These are phyloP conservation scores for Diabrotica virgifera DNA, from an alignment of 1,140 invertebrate genomes.

Conservation along the genomic window DNA sequence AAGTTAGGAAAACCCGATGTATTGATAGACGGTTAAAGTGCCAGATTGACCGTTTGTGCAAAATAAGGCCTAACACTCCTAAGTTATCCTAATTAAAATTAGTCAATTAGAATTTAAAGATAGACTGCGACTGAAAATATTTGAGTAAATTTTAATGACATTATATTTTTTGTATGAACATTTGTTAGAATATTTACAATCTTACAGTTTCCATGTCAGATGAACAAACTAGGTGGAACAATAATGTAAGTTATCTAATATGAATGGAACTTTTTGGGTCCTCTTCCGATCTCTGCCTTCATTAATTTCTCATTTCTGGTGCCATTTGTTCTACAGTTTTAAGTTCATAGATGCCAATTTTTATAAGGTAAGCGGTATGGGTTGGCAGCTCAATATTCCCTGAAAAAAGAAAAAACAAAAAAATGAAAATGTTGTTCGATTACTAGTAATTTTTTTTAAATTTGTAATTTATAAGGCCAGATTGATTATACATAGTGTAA, in stretches of 20 bases:
- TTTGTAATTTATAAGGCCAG: constrained; percentile 34
- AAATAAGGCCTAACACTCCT: too few species aligned
- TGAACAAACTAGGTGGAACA: background rate
- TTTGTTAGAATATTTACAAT: too few species aligned
- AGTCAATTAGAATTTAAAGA: too few species aligned
- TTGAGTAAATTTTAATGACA: too few species aligned
- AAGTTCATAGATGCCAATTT: constrained; percentile 25
- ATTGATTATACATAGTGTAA: constrained; percentile 43
- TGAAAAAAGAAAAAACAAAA: constrained; percentile 8
- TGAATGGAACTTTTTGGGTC: background rate
- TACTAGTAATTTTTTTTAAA: constrained; percentile 32
- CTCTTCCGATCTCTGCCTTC: background rate
- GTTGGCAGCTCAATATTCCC: constrained; percentile 32
- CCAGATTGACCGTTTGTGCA: too few species aligned
- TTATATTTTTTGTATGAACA: too few species aligned
- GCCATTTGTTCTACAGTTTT: constrained; percentile 26
- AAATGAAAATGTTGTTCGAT: constrained; percentile 22
- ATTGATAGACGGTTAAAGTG: too few species aligned
- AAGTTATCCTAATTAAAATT: too few species aligned
- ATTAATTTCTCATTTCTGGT: constrained; percentile 29
- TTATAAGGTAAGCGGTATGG: constrained; percentile 18
- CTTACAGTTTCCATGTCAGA: too few species aligned
- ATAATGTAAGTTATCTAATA: background rate
- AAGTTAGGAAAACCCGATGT: too few species aligned
- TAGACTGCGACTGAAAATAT: too few species aligned